A percentile compares a stretch with the other conserved stretches of the same genome.
Conservation (phyloP, 2,113 vertebrate species). For the Albula goreensis region DNA sequence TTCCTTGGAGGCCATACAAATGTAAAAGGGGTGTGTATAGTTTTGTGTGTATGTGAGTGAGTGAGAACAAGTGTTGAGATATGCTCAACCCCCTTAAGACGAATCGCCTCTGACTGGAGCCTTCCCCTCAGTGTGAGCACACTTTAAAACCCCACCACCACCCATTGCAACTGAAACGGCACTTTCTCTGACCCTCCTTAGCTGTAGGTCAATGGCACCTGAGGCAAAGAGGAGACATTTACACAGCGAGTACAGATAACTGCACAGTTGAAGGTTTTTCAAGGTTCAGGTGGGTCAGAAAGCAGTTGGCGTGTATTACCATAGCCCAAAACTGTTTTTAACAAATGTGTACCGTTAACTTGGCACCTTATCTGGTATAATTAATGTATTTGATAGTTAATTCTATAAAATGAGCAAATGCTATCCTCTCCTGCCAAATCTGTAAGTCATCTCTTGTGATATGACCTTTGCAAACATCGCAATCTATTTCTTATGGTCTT, state of each 20-base stretch:
- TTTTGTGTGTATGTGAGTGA: background rate
- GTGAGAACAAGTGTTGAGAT: constrained; percentile 41
- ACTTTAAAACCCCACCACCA: background rate
- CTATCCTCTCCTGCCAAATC: background rate
- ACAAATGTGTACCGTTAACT: background rate
- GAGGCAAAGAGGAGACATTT: background rate
- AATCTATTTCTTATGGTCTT: too few relatives aligned
- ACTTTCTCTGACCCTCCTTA: background rate
- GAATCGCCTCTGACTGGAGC: constrained; percentile 16
- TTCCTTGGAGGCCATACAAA: background rate
- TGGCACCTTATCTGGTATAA: background rate
- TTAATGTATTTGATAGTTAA: background rate
- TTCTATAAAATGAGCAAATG: background rate
- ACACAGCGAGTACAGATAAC: background rate
- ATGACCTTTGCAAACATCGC: too few relatives aligned
- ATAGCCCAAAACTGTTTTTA: background rate
- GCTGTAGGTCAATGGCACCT: background rate
- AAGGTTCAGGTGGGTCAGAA: background rate
- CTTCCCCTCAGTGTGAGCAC: background rate
- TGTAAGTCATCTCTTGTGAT: background rate
- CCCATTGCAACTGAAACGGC: background rate
- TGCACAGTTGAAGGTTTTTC: background rate
- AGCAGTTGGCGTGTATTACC: background rate
- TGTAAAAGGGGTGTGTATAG: constrained; percentile 33
- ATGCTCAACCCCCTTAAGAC: constrained; percentile 42